These are phyloP conservation scores for Murina feae DNA, from an alignment of 2,113 vertebrate species.

Conservation along the genomic window DNA sequence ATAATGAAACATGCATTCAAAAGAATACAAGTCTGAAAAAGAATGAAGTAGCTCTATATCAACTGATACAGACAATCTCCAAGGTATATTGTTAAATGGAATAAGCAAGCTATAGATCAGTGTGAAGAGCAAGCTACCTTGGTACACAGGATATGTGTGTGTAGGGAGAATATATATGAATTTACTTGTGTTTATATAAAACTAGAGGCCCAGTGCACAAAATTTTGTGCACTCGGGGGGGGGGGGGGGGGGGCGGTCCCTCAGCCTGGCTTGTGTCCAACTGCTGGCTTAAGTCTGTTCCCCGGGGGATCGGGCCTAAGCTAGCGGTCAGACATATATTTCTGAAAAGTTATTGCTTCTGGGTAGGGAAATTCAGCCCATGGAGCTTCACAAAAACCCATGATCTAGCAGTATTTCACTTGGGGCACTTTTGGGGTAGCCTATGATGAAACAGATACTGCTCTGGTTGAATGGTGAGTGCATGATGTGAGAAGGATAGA, in stretches of 20 bases:
- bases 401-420: not conserved
- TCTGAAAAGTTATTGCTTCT: slow-evolving; percentile 12
- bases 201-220: no score
- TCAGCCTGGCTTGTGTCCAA: no score
- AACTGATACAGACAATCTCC: not conserved
- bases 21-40: not conserved
- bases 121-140: not conserved
- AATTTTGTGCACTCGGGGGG: no score
- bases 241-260: no score
- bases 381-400: not conserved
- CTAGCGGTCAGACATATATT: no score
- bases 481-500: not conserved
- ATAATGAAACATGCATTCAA: not conserved
- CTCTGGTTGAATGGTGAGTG: not conserved
- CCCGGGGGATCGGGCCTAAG: no score
- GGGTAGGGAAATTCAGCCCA: not conserved
- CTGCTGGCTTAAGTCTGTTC: no score
- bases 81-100: not conserved
- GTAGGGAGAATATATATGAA: not conserved
- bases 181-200: not conserved
- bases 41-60: not conserved
- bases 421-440: not conserved
- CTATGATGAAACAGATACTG: not conserved
- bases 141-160: not conserved
- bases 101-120: not conserved